Evolutionary conservation across 2,888 invertebrate species (phyloP).

Genomic region (Ectobius pallidus): DNA sequence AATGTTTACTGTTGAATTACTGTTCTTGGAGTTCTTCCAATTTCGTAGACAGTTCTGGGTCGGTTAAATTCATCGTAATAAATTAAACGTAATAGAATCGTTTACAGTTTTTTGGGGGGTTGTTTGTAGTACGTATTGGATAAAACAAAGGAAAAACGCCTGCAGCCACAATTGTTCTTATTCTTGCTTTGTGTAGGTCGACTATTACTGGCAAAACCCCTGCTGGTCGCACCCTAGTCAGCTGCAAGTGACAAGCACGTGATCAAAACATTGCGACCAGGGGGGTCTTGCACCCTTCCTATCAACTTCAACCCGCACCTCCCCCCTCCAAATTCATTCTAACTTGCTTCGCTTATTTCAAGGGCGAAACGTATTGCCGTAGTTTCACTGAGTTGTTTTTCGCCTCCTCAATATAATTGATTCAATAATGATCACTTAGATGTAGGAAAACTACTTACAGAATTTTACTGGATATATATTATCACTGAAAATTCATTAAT

Average conservation of each 20-base stretch:
- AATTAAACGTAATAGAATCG: background rate
- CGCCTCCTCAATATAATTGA: no score
- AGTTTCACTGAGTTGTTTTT: no score
- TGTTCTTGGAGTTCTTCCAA: no score
- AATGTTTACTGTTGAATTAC: no score
- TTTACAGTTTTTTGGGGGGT: background rate
- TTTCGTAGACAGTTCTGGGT: no score
- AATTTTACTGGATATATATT: no score
- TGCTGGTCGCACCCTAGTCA: slow-evolving; percentile 49
- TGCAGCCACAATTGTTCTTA: slow-evolving; percentile 1
- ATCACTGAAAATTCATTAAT: no score
- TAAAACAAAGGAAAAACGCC: slow-evolving; percentile 14
- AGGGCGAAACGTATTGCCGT: no score
- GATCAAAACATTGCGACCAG: slow-evolving; percentile 38
- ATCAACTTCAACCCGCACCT: slow-evolving; percentile 7
- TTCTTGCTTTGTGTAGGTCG: slow-evolving; percentile 2
- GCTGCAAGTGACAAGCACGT: slow-evolving; percentile 55
- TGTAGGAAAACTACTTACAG: no score
- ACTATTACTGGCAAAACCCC: slow-evolving; percentile 7
- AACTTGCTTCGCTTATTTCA: no score
- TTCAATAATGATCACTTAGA: no score
- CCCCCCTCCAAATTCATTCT: no score
- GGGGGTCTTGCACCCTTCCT: slow-evolving; percentile 4
- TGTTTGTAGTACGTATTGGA: background rate
- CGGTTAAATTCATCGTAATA: background rate